phyloP scores from a whole-genome alignment of 2,113 vertebrate genomes.

The Xenopus laevis region DNA sequence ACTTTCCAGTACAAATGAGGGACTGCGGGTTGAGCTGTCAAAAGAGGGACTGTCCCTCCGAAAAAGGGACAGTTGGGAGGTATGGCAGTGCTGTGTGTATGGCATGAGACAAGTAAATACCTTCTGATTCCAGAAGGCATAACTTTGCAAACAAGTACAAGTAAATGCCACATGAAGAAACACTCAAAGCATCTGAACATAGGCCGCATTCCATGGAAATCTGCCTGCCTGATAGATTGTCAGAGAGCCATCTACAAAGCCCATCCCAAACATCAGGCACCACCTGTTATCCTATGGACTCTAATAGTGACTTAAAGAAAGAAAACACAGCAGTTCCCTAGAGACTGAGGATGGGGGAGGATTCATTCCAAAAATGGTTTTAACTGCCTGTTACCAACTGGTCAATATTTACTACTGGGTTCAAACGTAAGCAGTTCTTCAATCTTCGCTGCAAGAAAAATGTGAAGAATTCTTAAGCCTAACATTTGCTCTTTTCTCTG shows the following conservation, averaged over 20 bases:
- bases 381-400: background rate
- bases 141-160: slow-evolving; percentile 27
- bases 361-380: background rate
- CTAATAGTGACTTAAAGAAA: slow-evolving; percentile 29
- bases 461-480: background rate
- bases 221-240: slow-evolving; percentile 46
- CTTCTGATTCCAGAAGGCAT: no score
- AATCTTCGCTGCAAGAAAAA: background rate
- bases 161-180: slow-evolving; percentile 49
- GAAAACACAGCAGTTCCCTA: slow-evolving; percentile 21
- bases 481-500: background rate
- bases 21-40: no score
- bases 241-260: slow-evolving; percentile 31
- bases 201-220: slow-evolving; percentile 46
- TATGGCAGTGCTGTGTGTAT: no score
- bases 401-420: slow-evolving; percentile 6
- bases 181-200: slow-evolving; percentile 47
- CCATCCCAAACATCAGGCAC: slow-evolving; percentile 48
- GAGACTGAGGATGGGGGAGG: background rate
- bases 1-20: no score
- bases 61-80: no score
- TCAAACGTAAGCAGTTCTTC: background rate
- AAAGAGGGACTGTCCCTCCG: no score
- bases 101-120: no score
- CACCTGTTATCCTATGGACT: slow-evolving; percentile 44